Conservation (phyloP, 2,797 vertebrate species). For the Brachymystax lenok region DNA sequence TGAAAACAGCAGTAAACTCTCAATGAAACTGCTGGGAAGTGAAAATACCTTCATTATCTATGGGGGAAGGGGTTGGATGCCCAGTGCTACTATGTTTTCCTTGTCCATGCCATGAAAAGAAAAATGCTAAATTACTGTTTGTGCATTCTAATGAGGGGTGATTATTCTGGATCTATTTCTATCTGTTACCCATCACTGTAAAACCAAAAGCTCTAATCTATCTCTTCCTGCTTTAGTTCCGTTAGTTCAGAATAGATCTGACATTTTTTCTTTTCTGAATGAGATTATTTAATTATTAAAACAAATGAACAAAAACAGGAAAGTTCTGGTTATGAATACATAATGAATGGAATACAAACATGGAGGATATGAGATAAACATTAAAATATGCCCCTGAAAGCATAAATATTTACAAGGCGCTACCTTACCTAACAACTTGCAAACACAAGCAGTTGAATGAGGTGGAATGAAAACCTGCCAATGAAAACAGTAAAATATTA, state of each 20-base stretch:
- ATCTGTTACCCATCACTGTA: neutral
- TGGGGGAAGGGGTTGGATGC: neutral
- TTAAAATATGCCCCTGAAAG: neutral
- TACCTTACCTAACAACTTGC: too few species aligned
- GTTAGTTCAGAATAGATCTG: neutral
- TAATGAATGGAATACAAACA: neutral
- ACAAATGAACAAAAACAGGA: neutral
- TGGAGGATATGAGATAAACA: neutral
- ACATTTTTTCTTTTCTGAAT: neutral
- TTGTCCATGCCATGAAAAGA: neutral
- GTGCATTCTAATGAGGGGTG: neutral
- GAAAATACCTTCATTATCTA: neutral
- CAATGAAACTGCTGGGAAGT: neutral
- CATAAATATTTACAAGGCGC: neutral
- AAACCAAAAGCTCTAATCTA: neutral
- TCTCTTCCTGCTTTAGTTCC: neutral
- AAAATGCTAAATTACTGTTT: neutral
- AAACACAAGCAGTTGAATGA: too few species aligned
- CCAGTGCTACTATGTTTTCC: neutral
- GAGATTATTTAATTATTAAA: neutral
- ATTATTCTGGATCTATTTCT: neutral
- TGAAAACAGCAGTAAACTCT: neutral
- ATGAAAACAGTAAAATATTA: neutral
- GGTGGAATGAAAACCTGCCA: neutral
- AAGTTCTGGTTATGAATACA: neutral